Evolutionary conservation across 2,113 vertebrate genomes (phyloP), one percentile per base, ranked within the genome.

Genomic region (Hypomesus transpacificus): DNA sequence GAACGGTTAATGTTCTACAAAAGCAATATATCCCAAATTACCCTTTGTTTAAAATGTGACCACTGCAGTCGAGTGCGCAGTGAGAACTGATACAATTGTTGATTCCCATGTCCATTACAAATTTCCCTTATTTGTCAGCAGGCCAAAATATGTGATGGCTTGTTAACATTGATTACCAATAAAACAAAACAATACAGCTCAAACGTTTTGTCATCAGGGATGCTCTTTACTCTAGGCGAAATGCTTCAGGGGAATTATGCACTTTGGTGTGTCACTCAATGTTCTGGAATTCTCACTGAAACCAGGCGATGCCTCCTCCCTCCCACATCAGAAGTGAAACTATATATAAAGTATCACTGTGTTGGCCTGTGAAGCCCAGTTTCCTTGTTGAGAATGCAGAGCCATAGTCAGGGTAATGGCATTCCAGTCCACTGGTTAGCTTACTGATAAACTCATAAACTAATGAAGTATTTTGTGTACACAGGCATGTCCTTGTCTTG

Each of bases 241-340:
- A 16, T 62, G 50, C 65, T 52, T 5, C 16, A 62, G 31, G 58
- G 50, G 24, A 72, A 57, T 39, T 63, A 17, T n/a, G 65, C 65
- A 14, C 63, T 65, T 18, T 6, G 8, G 18, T 56, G 5, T 31
- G 20, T 28, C 63, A 14, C 57, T 51, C 5, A 13, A 0, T 61
- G 58, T n/a, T 13, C 68, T 81, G 85, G 85, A 84, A 87, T 87
- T 66, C 86, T 52, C 51, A 80, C 46, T 86, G 89, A 90, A 89
- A 89, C 86, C 50, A 11, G 34, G 62, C 17, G 24, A 7, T 80
- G 3, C 17, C 80, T 86, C 85, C 85, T 79, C 77, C 82, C 71
- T 52, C 21, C 4, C 50, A 71, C 73, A 74, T 76, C 71, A 69
- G 14, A 52, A 22, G 64, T 67, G 75, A 84, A 84, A 83, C 85